Conservation (phyloP, 2,797 vertebrate genomes). For the Hemitrygon akajei region DNA sequence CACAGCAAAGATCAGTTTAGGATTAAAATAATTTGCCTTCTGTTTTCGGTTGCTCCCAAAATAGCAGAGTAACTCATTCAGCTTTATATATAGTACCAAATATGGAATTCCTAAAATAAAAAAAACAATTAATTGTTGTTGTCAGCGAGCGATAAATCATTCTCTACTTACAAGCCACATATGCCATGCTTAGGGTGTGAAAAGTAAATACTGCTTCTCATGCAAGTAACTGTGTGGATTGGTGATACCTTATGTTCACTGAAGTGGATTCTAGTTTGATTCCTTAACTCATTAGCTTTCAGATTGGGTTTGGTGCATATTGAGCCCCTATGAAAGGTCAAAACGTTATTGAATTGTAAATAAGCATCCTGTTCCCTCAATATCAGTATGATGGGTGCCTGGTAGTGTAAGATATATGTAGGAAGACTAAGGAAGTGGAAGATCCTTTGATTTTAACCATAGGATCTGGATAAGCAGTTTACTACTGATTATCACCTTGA, state of each 20-base stretch:
- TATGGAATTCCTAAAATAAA: neutral
- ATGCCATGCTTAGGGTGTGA: neutral
- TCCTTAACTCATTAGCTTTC: neutral
- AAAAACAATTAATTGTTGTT: neutral
- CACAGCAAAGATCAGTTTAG: neutral
- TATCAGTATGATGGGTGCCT: neutral
- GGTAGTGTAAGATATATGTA: too few relatives aligned
- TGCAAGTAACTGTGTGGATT: neutral
- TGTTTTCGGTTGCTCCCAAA: neutral
- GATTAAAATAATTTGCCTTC: constrained; percentile 9
- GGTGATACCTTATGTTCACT: neutral
- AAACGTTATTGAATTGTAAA: too few relatives aligned
- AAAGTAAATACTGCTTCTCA: neutral
- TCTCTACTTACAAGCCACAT: neutral
- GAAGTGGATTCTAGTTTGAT: neutral
- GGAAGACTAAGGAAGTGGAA: neutral
- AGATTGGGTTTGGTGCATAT: neutral
- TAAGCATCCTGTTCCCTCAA: neutral
- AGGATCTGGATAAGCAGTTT: neutral
- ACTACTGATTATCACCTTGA: neutral
- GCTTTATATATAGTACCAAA: neutral
- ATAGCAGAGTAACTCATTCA: neutral
- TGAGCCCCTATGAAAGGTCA: neutral
- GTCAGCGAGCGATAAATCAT: neutral
- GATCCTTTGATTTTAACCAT: neutral